Conservation (phyloP, 2,888 invertebrate genomes). For the Mesochorus sp. region DNA sequence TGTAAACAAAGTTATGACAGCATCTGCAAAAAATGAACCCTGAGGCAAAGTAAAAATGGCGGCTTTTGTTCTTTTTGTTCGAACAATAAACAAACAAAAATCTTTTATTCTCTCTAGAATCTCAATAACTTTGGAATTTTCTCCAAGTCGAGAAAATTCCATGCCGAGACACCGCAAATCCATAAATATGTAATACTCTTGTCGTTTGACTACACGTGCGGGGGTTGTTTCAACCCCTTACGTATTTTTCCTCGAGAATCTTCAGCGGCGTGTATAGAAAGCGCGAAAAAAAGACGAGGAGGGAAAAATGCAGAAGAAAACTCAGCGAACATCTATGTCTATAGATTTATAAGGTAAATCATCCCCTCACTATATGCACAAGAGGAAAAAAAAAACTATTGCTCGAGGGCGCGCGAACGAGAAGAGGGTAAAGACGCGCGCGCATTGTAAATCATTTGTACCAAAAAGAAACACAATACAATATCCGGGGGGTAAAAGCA, state of each 20-base stretch:
- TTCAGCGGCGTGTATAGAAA: background rate
- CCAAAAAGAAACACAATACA: constrained; percentile 80
- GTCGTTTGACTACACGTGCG: constrained; percentile 39
- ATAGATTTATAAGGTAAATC: background rate
- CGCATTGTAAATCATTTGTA: constrained; percentile 80
- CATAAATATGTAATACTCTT: constrained; percentile 82
- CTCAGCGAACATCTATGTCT: background rate
- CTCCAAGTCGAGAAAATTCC: constrained; percentile 79
- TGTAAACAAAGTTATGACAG: too few species aligned
- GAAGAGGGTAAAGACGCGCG: constrained; percentile 73
- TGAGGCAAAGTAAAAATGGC: too few species aligned
- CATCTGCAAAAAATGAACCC: too few species aligned
- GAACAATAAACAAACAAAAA: constrained; percentile 22
- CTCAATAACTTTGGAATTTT: constrained; percentile 78
- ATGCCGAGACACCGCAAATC: constrained; percentile 78
- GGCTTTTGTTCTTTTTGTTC: background rate
- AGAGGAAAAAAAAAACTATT: constrained; percentile 25
- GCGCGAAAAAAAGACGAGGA: constrained; percentile 14
- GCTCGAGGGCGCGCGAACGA: constrained; percentile 64
- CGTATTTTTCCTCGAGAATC: constrained; percentile 40
- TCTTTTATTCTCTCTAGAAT: constrained; percentile 66
- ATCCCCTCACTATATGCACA: constrained; percentile 14
- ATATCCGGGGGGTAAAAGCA: constrained; percentile 65
- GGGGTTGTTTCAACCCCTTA: constrained; percentile 57
- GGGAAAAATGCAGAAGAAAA: background rate